A percentile compares a stretch with the other conserved stretches of the same genome.
Evolutionary conservation across 2,797 vertebrate species (phyloP).

Genomic region (Fistularia commersonii): DNA sequence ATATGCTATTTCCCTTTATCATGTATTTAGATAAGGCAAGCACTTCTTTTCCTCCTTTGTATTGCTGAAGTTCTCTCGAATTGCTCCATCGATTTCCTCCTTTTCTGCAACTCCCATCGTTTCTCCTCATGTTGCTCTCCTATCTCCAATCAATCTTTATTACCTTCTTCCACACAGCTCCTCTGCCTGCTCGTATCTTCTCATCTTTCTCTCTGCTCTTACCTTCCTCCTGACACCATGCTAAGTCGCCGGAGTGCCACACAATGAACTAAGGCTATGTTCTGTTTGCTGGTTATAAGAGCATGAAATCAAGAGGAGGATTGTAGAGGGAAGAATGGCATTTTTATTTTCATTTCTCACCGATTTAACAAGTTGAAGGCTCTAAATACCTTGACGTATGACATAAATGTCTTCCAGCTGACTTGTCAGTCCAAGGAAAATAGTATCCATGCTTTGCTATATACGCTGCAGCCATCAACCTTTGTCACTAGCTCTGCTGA

Average conservation of each 20-base stretch:
- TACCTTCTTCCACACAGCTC: conserved; percentile 17
- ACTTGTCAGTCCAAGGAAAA: too few species aligned
- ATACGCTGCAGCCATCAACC: conserved; percentile 14
- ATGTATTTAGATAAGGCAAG: not conserved
- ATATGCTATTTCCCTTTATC: too few species aligned
- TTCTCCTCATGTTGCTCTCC: conserved; percentile 12
- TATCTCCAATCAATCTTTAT: conserved; percentile 28
- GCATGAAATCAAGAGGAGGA: too few species aligned
- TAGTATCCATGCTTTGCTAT: too few species aligned
- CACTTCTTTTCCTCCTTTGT: not conserved
- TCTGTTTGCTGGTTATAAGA: too few species aligned
- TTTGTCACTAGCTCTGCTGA: too few species aligned
- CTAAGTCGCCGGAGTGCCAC: conserved; percentile 2
- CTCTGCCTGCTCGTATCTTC: too few species aligned
- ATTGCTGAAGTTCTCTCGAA: conserved; percentile 1
- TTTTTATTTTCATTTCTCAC: too few species aligned
- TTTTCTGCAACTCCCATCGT: conserved; percentile 5
- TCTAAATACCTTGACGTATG: too few species aligned
- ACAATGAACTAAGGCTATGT: conserved; percentile 3
- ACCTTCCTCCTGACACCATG: too few species aligned
- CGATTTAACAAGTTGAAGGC: not conserved
- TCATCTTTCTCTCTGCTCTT: conserved; percentile 9
- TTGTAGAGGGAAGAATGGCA: too few species aligned
- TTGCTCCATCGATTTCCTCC: conserved; percentile 7
- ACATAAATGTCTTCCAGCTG: too few species aligned